Conservation (phyloP, 2,888 invertebrate species). For the Agonopterix arenella region DNA sequence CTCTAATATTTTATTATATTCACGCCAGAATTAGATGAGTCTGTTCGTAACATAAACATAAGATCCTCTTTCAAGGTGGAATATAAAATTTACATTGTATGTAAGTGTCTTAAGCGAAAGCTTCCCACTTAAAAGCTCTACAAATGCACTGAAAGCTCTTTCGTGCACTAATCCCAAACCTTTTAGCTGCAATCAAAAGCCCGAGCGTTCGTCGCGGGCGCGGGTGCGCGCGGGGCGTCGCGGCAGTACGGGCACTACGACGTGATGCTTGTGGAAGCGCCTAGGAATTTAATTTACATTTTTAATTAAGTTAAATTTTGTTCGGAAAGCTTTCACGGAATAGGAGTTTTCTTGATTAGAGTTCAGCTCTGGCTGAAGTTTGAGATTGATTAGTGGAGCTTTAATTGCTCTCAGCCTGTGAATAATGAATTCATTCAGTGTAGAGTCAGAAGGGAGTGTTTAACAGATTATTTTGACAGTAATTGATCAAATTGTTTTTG, state of each 20-base stretch:
- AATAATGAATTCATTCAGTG: constrained; percentile 75
- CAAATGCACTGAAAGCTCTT: constrained; percentile 78
- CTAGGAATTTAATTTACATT: constrained; percentile 77
- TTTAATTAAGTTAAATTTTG: constrained; percentile 78
- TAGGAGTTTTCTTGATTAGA: constrained; percentile 77
- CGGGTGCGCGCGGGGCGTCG: constrained; percentile 21
- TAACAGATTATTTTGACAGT: constrained; percentile 52
- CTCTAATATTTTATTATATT: neutral
- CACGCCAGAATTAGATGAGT: constrained; percentile 1
- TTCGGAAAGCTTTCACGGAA: constrained; percentile 76
- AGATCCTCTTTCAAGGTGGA: constrained; percentile 41
- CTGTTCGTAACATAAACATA: constrained; percentile 18
- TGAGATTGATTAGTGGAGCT: constrained; percentile 76
- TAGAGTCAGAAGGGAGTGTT: constrained; percentile 54
- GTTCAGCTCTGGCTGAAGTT: constrained; percentile 73
- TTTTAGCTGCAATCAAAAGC: constrained; percentile 79
- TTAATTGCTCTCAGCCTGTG: constrained; percentile 73
- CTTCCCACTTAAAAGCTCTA: constrained; percentile 78
- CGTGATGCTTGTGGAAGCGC: constrained; percentile 74
- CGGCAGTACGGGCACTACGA: constrained; percentile 26
- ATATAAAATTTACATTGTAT: constrained; percentile 75
- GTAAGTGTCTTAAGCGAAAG: constrained; percentile 77
- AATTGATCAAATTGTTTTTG: constrained; percentile 41
- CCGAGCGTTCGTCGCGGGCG: constrained; percentile 54
- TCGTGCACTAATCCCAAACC: constrained; percentile 77